These are phyloP conservation scores for Poliocrania exsul DNA, from an alignment of 2,797 vertebrate species.

Conservation along the genomic window DNA sequence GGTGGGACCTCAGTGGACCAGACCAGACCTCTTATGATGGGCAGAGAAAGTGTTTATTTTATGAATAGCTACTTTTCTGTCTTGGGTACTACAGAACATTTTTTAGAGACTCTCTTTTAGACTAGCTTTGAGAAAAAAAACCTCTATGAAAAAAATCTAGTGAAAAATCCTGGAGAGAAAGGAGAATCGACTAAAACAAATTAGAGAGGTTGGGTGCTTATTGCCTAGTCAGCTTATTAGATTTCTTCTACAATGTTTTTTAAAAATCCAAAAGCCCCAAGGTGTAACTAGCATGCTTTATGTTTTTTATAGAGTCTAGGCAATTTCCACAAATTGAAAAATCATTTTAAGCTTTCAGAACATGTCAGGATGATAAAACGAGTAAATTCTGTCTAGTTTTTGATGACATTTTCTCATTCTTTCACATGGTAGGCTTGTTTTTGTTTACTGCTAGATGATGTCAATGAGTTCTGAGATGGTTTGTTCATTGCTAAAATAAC, in stretches of 20 bases:
- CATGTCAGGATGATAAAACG: constrained; percentile 34
- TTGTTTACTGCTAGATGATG: background rate
- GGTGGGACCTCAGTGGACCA: fast-evolving
- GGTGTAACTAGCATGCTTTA: constrained; percentile 41
- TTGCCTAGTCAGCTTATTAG: constrained; percentile 50
- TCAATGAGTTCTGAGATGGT: background rate
- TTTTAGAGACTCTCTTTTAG: background rate
- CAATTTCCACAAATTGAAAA: constrained; percentile 55
- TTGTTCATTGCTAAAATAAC: background rate
- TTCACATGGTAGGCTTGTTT: background rate
- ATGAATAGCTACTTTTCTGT: fast-evolving
- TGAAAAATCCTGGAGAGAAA: background rate
- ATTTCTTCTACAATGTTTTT: background rate
- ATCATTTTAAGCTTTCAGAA: constrained; percentile 52
- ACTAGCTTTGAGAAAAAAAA: background rate
- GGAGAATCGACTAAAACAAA: background rate
- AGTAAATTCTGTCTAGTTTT: background rate
- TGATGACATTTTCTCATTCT: background rate
- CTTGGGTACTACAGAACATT: background rate
- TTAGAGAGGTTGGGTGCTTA: background rate
- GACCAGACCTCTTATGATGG: background rate
- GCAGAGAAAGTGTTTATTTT: background rate
- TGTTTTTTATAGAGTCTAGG: constrained; percentile 51
- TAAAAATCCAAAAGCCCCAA: constrained; percentile 33
- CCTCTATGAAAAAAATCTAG: background rate